phyloP scores from a whole-genome alignment of 2,113 vertebrate species.

The Melospiza georgiana region DNA sequence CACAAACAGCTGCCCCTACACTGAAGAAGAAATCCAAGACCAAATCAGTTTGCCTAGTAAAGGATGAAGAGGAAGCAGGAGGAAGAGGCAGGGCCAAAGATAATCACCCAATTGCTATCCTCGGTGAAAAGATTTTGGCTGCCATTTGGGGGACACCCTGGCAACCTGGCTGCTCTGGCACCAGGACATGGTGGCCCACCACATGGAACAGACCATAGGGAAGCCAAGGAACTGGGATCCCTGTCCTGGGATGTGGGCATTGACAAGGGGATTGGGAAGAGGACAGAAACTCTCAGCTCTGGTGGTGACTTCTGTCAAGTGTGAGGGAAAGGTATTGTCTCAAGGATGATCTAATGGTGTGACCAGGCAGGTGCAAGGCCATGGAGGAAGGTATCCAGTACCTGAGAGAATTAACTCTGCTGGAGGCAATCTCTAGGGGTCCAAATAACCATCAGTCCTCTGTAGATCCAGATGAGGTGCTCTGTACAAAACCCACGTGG shows the following conservation, averaged over 20 bases:
- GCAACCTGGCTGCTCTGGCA: neutral
- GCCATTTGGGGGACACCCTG: neutral
- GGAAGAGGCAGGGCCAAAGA: neutral
- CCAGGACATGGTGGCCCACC: rapidly evolving
- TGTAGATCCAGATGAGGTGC: neutral
- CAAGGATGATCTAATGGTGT: neutral
- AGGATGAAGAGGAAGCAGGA: neutral
- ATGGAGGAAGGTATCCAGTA: neutral
- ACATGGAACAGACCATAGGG: neutral
- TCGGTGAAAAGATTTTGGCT: neutral
- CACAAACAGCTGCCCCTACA: neutral
- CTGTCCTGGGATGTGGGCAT: neutral
- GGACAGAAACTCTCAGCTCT: neutral
- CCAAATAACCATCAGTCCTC: neutral
- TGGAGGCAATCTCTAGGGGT: neutral
- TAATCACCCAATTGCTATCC: neutral
- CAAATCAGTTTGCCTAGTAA: neutral
- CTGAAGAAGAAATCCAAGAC: neutral
- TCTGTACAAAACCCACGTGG: neutral
- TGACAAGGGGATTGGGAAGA: neutral
- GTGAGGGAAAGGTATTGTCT: neutral
- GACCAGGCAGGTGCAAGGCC: neutral
- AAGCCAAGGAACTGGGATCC: neutral
- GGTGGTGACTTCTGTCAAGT: rapidly evolving
- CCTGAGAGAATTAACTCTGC: neutral